These are phyloP conservation scores for Smittia sp. DNA, from an alignment of 2,888 invertebrate species.

Conservation along the genomic window DNA sequence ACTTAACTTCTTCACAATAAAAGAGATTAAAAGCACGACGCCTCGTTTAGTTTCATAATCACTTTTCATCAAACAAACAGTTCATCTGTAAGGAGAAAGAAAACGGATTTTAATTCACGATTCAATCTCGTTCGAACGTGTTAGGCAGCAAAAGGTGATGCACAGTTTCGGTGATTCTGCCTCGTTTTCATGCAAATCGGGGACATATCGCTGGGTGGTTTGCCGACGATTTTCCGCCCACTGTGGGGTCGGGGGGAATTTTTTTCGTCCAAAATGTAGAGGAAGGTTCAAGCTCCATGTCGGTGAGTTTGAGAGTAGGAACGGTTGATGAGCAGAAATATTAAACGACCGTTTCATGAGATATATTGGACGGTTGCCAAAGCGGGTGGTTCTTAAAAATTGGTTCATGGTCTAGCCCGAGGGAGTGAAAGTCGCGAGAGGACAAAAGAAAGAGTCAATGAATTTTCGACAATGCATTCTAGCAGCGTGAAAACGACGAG, in stretches of 20 bases:
- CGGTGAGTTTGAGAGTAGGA: too few species aligned
- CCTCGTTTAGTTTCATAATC: not conserved
- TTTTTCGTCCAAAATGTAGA: too few species aligned
- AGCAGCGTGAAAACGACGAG: not conserved
- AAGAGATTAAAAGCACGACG: not conserved
- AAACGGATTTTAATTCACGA: slow-evolving; percentile 15
- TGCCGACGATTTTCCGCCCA: too few species aligned
- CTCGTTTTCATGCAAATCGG: slow-evolving; percentile 13
- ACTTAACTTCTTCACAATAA: not conserved
- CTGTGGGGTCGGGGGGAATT: too few species aligned
- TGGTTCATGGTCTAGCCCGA: not conserved
- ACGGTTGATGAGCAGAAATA: not conserved
- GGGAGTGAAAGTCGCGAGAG: not conserved
- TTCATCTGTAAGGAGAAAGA: slow-evolving; percentile 21
- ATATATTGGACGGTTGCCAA: not conserved
- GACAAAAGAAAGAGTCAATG: not conserved
- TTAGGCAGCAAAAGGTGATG: slow-evolving; percentile 20
- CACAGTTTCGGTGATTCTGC: slow-evolving; percentile 20
- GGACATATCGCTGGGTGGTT: too few species aligned
- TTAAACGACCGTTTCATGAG: not conserved
- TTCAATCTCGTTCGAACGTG: slow-evolving; percentile 16
- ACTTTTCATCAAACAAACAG: slow-evolving; percentile 1
- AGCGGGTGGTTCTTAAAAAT: not conserved
- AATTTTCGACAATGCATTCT: not conserved
- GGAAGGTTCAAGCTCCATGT: too few species aligned